Base-by-base conservation (phyloP, 2,113 vertebrate genomes). In the Percopsis transmontana region DNA sequence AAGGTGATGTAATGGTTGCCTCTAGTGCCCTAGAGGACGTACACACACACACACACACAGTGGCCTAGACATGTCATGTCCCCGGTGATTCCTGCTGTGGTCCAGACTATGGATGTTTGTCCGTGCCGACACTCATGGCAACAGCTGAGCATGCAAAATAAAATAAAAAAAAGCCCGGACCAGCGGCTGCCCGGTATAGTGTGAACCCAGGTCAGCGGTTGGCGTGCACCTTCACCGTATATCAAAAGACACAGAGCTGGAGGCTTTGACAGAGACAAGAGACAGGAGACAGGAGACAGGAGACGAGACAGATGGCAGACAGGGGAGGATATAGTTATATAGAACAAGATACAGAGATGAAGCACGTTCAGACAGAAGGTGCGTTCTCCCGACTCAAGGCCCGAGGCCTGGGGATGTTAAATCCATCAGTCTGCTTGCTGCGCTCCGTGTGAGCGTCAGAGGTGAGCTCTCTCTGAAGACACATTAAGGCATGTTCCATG, bases 401-500 rank as follows among this genome's bases (percentile, higher is more conserved):
- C 67, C 61, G 69, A 79, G 67, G 79, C 76, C 71, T 81, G 77
- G 24, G 80, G 68, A 82, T 91, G 90, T 82, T 87, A 85, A 88
- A 90, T 78, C 76, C 74, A 91, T 91, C 85, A 88, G 67, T 59
- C 6, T n/a, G 39, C 33, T n/a, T 20, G 38, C 38, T 20, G 56
- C n/a, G 18, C 39, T 41, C 55, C 16, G n/a, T 51, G 54, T n/a
- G 38, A 24, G 72, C 56, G 54, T 69, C 69, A 69, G 70, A 80
- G 79, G 75, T 86, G 72, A 75, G 68, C 60, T 70, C 62, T 85
- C 87, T 86, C 85, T 72, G 58, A 85, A 84, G 81, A 87, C 79
- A 71, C 77, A 88, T 88, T 87, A 85, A 85, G 79, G 76, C 74
- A 76, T 81, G 84, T 82, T 80, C 76, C 62, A 81, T 79, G 79